phyloP scores from a whole-genome alignment of 2,113 vertebrate species.

The Prionailurus bengalensis region DNA sequence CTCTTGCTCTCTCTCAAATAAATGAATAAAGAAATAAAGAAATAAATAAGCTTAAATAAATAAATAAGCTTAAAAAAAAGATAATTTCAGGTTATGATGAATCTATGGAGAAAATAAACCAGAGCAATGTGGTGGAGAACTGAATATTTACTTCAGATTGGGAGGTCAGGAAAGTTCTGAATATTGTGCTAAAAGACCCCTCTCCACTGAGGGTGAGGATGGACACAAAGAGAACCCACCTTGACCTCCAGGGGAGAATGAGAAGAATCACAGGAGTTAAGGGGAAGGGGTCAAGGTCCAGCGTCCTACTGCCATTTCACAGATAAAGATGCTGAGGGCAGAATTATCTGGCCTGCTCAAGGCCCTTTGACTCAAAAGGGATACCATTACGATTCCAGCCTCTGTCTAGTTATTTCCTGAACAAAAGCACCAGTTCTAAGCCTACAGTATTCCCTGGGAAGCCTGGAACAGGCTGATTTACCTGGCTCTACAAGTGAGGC shows the following conservation, averaged over 20 bases:
- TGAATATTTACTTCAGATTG: background rate
- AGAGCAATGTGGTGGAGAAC: background rate
- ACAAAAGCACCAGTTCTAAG: background rate
- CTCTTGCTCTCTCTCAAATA: too few species aligned
- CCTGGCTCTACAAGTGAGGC: background rate
- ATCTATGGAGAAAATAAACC: constrained; percentile 5
- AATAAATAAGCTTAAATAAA: too few species aligned
- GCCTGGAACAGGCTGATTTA: background rate
- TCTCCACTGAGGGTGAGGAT: background rate
- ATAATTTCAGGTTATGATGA: background rate
- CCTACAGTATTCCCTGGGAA: background rate
- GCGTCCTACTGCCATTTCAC: background rate
- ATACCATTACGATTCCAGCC: background rate
- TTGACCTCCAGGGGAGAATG: background rate
- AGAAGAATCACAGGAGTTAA: background rate
- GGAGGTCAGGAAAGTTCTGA: background rate
- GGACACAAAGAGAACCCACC: background rate
- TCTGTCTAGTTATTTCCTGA: background rate
- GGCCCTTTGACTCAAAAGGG: background rate
- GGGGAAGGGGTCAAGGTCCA: background rate
- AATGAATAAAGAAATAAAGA: too few species aligned
- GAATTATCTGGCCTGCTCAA: background rate
- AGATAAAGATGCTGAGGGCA: background rate
- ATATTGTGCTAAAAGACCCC: background rate
- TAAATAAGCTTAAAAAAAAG: background rate